Base-by-base conservation (phyloP, 2,797 vertebrate genomes). In the Siniperca scherzeri region DNA sequence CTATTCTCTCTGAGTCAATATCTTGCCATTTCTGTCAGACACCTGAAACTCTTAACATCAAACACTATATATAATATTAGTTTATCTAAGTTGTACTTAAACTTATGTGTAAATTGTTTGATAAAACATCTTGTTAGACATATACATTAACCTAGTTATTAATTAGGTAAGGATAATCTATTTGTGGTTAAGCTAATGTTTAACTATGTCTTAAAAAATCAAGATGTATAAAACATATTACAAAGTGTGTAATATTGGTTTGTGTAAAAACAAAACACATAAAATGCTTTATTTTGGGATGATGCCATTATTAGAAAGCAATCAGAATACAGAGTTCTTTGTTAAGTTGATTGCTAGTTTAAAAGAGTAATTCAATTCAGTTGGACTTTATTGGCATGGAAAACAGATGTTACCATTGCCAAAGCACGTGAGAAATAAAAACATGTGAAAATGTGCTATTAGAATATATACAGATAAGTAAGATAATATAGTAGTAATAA, bases 1-100 rank as follows among this genome's bases (percentile, higher is more conserved):
- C 48, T 69, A 8, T 85, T 87, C 50, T 86, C 50, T 77, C n/a
- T 3, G 3, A 59, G 44, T 80, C 61, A 66, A 36, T 79, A 53
- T 56, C 14, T 61, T 40, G 12, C 5, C 10, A 6, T 73, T 67
- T 69, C 48, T 64, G 36, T 81, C 16, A 70, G n/a, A 42, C 22
- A 48, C 59, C 11, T 75, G 44, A 81, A 75, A 66, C 19, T 7
- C 13, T 19, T 7, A 3, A 50, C 48, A 50, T 19, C 7, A 50
- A 50, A 50, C 2, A 50, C 19, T 19, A 50, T 50, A 50, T 7
- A 50, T 50, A 48, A 2, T 50, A 19, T 19, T 19, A 48, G 16
- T 17, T 71, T 2, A 65, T 27, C 36, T 11, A n/a, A 55, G 25
- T 44, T 55, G 6, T 48, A 46, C 21, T 27, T 44, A 33, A 9